Evolutionary conservation across 23 tunicate species (phyloP), one percentile per base, ranked within the genome.

Genomic region (Trididemnum miniatum): DNA sequence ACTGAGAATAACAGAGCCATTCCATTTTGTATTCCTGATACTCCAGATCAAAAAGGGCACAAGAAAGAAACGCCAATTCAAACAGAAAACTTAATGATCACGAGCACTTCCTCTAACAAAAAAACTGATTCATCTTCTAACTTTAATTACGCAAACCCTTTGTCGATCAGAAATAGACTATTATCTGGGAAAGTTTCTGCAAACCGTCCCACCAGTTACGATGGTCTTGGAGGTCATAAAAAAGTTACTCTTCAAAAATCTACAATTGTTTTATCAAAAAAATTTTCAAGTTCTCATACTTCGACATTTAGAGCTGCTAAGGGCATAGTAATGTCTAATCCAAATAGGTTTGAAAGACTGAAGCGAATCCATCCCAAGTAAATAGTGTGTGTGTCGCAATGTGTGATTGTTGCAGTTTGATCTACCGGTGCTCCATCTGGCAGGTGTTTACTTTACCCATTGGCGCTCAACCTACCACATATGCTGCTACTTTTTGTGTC

Each of bases 221-320:
- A 82, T 51, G 86, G 86, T 4, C 79, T 82, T 20, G 86, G 86
- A 18, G 86, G 86, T 25, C 86, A 71, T 35, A 71, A 52, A 54
- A 71, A 71, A 67, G 7, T 51, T 24, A 18, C 51, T 36, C 50
- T 67, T 7, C 75, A 67, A 24, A 67, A 31, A 33, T 31, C 75
- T 2, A 5, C 20, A 3, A 12, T 67, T 4, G 25, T 25, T 15
- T 85, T 83, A 35, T 2, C 81, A 15, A 35, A 76, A 33, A 51
- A 54, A 51, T 85, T 85, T 85, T 85, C 89, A 65, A 85, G 89
- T 66, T 1, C 81, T 26, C 63, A 85, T 44, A 76, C 71, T 9
- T 75, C 89, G 31, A 44, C 28, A n/a, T 85, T 85, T 29, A 77
- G 77, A 50, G 32, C 74, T 15, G 23, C 87, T 1, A 30, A 72